phyloP scores from a whole-genome alignment of 92 coral and sea anemone genomes.

The Paragorgia papillata region DNA sequence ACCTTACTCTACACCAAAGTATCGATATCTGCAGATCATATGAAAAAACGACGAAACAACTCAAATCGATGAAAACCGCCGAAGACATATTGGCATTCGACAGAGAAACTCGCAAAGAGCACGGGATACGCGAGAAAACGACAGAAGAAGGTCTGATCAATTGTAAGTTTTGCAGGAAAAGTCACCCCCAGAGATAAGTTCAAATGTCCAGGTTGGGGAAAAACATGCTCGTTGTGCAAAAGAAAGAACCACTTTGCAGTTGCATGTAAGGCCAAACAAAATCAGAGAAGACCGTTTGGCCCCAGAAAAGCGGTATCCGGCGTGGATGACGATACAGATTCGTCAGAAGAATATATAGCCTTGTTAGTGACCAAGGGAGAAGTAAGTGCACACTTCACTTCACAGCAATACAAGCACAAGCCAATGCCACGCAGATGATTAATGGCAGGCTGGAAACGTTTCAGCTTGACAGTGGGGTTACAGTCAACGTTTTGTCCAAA shows the following conservation, averaged over 20 bases:
- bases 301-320: too few species aligned
- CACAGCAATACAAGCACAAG: too few species aligned
- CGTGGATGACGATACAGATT: too few species aligned
- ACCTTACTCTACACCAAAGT: not conserved
- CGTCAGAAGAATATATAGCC: too few species aligned
- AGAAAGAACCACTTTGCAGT: not conserved
- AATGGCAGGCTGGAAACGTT: slow-evolving; percentile 20
- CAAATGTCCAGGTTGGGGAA: slow-evolving; percentile 34
- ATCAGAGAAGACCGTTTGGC: too few species aligned
- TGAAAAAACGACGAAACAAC: slow-evolving; percentile 4
- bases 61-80: not conserved
- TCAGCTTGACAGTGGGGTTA: slow-evolving; percentile 56
- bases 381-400: too few species aligned
- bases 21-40: slow-evolving; percentile 21
- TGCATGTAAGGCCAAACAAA: too few species aligned
- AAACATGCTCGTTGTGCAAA: slow-evolving; percentile 42
- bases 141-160: not conserved
- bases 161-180: slow-evolving; percentile 55
- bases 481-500: slow-evolving; percentile 42
- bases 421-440: slow-evolving; percentile 14
- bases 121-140: not conserved
- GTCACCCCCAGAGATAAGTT: slow-evolving; percentile 46
- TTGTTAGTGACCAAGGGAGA: too few species aligned
- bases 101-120: not conserved
- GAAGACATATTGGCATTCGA: not conserved